Evolutionary conservation across 37 sponge, comb jelly and placozoan genomes (phyloP).

Genomic region (Trichoplax adhaerens): DNA sequence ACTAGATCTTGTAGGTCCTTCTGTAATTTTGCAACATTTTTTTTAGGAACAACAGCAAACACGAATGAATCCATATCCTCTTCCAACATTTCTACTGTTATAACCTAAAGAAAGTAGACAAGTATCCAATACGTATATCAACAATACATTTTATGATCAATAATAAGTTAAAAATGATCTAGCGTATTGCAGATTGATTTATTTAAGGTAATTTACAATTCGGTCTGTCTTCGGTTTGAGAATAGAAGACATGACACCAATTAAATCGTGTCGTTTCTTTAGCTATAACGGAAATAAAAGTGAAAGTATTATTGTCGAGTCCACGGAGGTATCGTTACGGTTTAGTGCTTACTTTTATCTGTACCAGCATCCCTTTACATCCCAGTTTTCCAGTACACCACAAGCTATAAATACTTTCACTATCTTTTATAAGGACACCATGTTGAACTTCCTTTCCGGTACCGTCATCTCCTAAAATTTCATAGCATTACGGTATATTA

Average conservation of each 20-base stretch:
- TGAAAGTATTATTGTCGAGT: not conserved
- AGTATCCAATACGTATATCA: not conserved
- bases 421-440: conserved; percentile 21
- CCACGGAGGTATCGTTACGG: not conserved
- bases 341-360: conserved; percentile 24
- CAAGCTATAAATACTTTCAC: conserved; percentile 19
- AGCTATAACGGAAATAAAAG: conserved; percentile 3
- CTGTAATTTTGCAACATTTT: conserved; percentile 31
- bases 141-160: not conserved
- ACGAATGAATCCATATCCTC: conserved; percentile 54
- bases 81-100: conserved; percentile 30
- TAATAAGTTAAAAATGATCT: too few relatives aligned
- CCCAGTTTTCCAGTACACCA: conserved; percentile 41
- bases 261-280: conserved; percentile 32
- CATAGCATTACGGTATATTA: too few relatives aligned
- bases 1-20: conserved; percentile 53
- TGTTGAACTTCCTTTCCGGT: conserved; percentile 29
- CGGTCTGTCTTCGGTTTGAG: conserved; percentile 17
- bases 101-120: conserved; percentile 9
- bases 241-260: conserved; percentile 5
- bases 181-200: too few relatives aligned
- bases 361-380: conserved; percentile 33
- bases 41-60: conserved; percentile 25
- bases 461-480: conserved; percentile 24
- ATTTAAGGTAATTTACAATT: conserved; percentile 16